Base-by-base conservation (phyloP, 2,888 invertebrate species). In the Agriopis aurantiaria region DNA sequence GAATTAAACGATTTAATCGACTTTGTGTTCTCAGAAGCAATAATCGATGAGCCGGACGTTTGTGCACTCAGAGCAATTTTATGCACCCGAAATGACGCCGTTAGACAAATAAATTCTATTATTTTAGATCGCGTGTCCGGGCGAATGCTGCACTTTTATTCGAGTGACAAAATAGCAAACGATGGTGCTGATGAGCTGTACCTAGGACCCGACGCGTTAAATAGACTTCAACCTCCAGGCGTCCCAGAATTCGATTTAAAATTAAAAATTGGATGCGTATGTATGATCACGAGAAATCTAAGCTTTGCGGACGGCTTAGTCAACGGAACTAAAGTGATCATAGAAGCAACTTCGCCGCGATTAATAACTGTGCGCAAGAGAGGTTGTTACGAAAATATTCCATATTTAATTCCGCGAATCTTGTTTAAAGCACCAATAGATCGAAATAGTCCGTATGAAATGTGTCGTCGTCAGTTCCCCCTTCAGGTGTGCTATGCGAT, bases 401-500 rank as follows among this genome's bases (percentile, higher is more conserved):
- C 17, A 23, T 66, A 62, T 23, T 45, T 57, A 2, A 68, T 68
- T 52, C 57, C 67, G 33, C 67, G 67, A 3, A 68, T 68, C 5
- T 7, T 45, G 1, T 68, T 68, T n/a, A 58, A 59, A 59, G 33
- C 46, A 6, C 46, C 46, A 9, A 48, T 59, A 3, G 48, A 59
- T 3, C 59, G 33, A 7, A 59, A 59, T n/a, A 59, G 59, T 59
- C 68, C 48, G 7, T 58, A 43, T n/a, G 63, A 68, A 62, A 68
- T 59, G 59, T 17, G 48, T 58, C 58, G 59, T 6, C 68, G 63
- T 58, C 68, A 68, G 46, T 63, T 68, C 40, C 68, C 63, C 12
- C 52, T 68, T 14, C 63, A 68, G 40, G n/a, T 53, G 14, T 57
- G 63, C 46, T 68, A 63, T 45, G 68, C 68, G 12, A 68, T 68